Percentiles rank a stretch among this genome's conserved stretches.
Conservation (phyloP, 2,888 invertebrate species). For the Drosophila sordidula region DNA sequence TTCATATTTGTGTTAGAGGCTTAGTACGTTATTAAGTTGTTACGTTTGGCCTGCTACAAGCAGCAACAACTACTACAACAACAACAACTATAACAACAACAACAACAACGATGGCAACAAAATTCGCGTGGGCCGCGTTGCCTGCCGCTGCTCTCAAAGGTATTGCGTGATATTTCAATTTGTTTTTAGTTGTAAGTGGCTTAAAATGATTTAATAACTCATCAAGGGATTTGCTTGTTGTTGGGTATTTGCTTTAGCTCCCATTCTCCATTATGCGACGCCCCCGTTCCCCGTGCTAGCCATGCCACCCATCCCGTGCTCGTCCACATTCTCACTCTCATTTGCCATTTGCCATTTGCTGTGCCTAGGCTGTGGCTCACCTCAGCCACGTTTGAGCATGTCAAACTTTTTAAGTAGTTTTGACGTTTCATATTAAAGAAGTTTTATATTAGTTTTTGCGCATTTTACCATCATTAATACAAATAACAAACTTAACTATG, state of each 20-base stretch:
- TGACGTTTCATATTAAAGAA: slow-evolving; percentile 77
- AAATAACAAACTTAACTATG: slow-evolving; percentile 67
- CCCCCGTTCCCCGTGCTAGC: neutral
- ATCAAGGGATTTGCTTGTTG: slow-evolving; percentile 82
- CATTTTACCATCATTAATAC: slow-evolving; percentile 77
- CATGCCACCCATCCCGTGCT: neutral
- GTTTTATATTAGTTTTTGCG: slow-evolving; percentile 79
- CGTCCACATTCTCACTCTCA: slow-evolving; percentile 8
- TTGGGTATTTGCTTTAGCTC: slow-evolving; percentile 75
- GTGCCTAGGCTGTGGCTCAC: slow-evolving; percentile 34
- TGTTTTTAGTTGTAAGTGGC: slow-evolving; percentile 83
- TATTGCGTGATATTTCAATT: slow-evolving; percentile 82
- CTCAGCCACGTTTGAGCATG: slow-evolving; percentile 60
- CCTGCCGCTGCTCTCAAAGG: slow-evolving; percentile 64
- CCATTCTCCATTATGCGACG: slow-evolving; percentile 21
- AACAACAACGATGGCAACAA: slow-evolving; percentile 27
- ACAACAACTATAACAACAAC: slow-evolving; percentile 24
- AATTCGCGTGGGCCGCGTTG: slow-evolving; percentile 62
- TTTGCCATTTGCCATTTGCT: slow-evolving; percentile 29
- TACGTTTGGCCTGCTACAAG: slow-evolving; percentile 79
- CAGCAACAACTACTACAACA: slow-evolving; percentile 39
- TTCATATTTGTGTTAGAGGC: slow-evolving; percentile 80
- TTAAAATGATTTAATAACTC: slow-evolving; percentile 83
- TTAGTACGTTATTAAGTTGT: slow-evolving; percentile 81
- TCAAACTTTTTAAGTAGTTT: slow-evolving; percentile 77